Conservation (phyloP, 2,113 vertebrate genomes). For the Petaurus breviceps region DNA sequence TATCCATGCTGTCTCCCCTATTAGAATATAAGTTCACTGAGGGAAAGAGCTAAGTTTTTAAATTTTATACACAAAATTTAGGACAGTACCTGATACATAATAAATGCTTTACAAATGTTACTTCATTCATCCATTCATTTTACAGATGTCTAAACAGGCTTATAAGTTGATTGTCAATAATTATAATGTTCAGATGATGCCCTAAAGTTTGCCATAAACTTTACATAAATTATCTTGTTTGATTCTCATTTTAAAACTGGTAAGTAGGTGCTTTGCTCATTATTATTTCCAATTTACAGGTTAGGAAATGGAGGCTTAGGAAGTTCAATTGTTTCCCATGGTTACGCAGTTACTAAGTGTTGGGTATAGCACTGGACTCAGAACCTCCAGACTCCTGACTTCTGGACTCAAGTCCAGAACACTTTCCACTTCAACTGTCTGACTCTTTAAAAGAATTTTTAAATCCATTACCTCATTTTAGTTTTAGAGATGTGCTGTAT, state of each 20-base stretch:
- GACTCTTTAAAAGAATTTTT: not conserved
- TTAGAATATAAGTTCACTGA: not conserved
- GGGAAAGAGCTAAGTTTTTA: not conserved
- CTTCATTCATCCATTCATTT: not conserved
- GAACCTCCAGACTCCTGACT: not conserved
- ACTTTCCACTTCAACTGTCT: not conserved
- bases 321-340: not conserved
- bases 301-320: not conserved
- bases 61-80: not conserved
- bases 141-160: not conserved
- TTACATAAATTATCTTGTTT: not conserved
- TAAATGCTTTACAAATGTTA: not conserved
- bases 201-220: not conserved
- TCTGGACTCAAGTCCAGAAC: not conserved
- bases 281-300: not conserved
- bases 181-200: not conserved
- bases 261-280: not conserved
- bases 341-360: not conserved
- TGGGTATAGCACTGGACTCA: not conserved
- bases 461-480: not conserved
- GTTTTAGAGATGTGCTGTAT: not conserved
- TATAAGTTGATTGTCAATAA: not conserved
- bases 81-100: not conserved
- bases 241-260: not conserved
- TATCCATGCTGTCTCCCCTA: no score